These are phyloP conservation scores for Pollachius pollachius DNA, from an alignment of 2,113 vertebrate genomes.

Conservation along the genomic window DNA sequence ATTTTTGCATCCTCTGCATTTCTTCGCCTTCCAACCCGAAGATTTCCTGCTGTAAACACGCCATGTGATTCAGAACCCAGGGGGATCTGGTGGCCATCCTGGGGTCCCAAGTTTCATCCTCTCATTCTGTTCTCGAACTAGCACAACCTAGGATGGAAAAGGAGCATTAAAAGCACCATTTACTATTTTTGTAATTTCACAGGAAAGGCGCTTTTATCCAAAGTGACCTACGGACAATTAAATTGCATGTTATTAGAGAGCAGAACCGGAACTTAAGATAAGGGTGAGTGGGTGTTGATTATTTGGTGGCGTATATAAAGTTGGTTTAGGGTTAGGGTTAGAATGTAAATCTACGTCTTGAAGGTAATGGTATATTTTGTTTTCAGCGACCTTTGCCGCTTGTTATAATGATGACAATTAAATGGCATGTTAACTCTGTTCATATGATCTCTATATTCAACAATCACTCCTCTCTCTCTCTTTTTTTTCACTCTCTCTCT, in stretches of 20 bases:
- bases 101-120: too few species aligned
- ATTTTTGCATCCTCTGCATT: not conserved
- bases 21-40: not conserved
- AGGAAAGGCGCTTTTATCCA: too few species aligned
- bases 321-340: too few species aligned
- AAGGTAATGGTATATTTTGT: not conserved
- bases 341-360: too few species aligned
- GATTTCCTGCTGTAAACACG: not conserved
- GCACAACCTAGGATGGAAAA: too few species aligned
- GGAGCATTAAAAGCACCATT: too few species aligned
- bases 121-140: too few species aligned
- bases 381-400: not conserved
- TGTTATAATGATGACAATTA: not conserved
- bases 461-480: not conserved
- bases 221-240: too few species aligned
- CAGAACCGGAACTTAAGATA: not conserved
- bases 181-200: too few species aligned
- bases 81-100: too few species aligned
- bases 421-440: not conserved
- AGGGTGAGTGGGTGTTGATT: not conserved
- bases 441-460: not conserved
- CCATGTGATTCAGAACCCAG: constrained; percentile 12
- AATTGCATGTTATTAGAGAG: too few species aligned
- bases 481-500: not conserved
- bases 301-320: not conserved